Evolutionary conservation across 2,113 vertebrate species (phyloP).

Genomic region (Toxotes jaculatrix): DNA sequence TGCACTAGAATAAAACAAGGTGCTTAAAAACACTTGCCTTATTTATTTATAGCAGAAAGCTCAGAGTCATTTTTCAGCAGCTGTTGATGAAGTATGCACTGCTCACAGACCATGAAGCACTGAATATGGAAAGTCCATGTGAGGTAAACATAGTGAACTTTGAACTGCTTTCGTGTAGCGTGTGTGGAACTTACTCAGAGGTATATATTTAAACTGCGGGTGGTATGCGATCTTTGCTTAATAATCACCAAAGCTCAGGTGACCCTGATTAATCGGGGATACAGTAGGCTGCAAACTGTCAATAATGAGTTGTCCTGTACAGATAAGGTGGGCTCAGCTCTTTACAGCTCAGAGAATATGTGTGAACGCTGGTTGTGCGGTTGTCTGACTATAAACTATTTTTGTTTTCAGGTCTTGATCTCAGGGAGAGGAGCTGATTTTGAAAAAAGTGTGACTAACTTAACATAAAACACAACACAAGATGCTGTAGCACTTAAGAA

Average conservation of each 20-base stretch:
- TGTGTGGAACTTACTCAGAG: background rate
- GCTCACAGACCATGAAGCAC: background rate
- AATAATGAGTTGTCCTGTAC: background rate
- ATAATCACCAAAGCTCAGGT: slow-evolving; percentile 32
- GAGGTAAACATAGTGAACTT: slow-evolving; percentile 48
- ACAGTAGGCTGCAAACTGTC: background rate
- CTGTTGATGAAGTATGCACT: background rate
- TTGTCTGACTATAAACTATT: background rate
- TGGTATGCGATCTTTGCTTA: slow-evolving; percentile 22
- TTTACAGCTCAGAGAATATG: background rate
- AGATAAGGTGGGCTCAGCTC: background rate
- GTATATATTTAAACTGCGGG: slow-evolving; percentile 36
- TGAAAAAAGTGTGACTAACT: background rate
- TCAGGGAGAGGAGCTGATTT: background rate
- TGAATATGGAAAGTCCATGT: slow-evolving; percentile 15
- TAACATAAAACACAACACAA: background rate
- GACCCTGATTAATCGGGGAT: slow-evolving; percentile 1
- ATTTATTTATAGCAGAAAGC: slow-evolving; percentile 27
- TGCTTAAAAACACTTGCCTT: background rate
- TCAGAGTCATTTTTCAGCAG: slow-evolving; percentile 30
- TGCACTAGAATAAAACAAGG: background rate
- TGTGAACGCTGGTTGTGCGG: background rate
- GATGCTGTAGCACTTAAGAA: background rate
- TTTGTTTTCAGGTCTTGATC: background rate
- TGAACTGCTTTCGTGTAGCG: slow-evolving; percentile 23